Percentiles rank a stretch among this genome's conserved stretches.
phyloP scores from a whole-genome alignment of 2,113 vertebrate species.

The Willisornis vidua region DNA sequence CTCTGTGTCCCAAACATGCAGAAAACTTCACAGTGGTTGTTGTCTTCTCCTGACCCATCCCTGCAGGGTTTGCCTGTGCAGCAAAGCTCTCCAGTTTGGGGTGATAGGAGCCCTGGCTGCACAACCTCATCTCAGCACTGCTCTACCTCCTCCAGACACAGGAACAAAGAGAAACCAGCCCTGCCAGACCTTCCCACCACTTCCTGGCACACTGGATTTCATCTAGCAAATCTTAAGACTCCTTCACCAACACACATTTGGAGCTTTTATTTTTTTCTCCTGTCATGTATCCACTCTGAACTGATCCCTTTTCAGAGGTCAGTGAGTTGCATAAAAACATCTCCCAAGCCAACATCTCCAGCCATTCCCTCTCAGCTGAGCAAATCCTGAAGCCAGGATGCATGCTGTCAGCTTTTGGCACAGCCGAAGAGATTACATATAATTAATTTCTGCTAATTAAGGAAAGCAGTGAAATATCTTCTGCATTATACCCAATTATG shows the following conservation, averaged over 20 bases:
- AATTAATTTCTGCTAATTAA: neutral
- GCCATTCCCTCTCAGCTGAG: neutral
- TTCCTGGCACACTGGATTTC: neutral
- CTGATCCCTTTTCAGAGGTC: neutral
- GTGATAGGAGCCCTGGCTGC: rapidly evolving
- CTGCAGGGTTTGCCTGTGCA: rapidly evolving
- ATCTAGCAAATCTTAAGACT: neutral
- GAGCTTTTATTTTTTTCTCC: neutral
- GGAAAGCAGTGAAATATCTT: neutral
- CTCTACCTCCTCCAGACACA: neutral
- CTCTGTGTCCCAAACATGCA: rapidly evolving
- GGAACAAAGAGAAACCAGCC: neutral
- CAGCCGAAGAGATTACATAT: rapidly evolving
- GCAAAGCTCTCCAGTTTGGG: rapidly evolving
- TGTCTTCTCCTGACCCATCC: neutral
- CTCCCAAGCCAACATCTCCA: neutral
- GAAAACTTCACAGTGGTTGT: rapidly evolving
- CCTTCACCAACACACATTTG: rapidly evolving
- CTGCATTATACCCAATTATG: neutral
- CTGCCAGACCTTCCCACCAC: neutral
- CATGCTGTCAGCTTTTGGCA: constrained; percentile 47
- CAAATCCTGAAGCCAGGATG: neutral
- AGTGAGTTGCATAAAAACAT: rapidly evolving
- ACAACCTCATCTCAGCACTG: rapidly evolving
- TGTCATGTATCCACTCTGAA: rapidly evolving